Conservation (phyloP, 30 jellyfish, hydroid and myxozoan species). For the Cassiopea xamachana region DNA sequence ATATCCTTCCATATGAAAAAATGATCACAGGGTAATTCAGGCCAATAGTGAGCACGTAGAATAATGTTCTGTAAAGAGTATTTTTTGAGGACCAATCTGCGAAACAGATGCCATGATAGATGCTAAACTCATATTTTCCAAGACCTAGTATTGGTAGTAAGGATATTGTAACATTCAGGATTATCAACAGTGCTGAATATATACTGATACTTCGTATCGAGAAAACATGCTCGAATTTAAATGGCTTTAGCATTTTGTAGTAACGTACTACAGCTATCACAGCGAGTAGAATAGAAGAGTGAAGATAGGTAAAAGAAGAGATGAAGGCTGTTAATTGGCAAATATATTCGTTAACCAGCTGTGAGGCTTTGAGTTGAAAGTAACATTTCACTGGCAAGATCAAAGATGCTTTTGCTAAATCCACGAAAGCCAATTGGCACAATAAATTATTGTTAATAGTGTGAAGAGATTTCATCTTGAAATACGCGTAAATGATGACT, state of each 20-base stretch:
- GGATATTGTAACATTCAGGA: conserved; percentile 34
- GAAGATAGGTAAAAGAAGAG: conserved; percentile 56
- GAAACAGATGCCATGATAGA: conserved; percentile 79
- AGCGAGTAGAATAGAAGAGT: conserved; percentile 63
- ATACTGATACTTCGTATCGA: conserved; percentile 19
- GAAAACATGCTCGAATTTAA: background rate
- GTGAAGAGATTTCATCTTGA: conserved; percentile 41
- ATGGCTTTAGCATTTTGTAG: conserved; percentile 44
- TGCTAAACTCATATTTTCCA: conserved; percentile 71
- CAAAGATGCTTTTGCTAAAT: conserved; percentile 35
- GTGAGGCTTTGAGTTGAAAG: conserved; percentile 34
- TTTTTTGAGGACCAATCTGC: conserved; percentile 75
- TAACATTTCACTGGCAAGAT: conserved; percentile 30
- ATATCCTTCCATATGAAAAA: conserved; percentile 52
- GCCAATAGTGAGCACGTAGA: conserved; percentile 56
- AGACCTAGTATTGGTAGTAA: conserved; percentile 71
- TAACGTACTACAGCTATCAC: conserved; percentile 74
- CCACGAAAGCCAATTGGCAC: conserved; percentile 55
- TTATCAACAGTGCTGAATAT: conserved; percentile 1
- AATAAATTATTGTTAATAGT: conserved; percentile 41
- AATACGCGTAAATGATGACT: conserved; percentile 12
- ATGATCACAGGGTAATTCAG: conserved; percentile 60
- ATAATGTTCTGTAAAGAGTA: conserved; percentile 46
- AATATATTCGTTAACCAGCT: conserved; percentile 1
- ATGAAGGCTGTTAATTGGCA: conserved; percentile 72